Evolutionary conservation across 2,888 invertebrate genomes (phyloP).

Genomic region (Stomorhina lunata): DNA sequence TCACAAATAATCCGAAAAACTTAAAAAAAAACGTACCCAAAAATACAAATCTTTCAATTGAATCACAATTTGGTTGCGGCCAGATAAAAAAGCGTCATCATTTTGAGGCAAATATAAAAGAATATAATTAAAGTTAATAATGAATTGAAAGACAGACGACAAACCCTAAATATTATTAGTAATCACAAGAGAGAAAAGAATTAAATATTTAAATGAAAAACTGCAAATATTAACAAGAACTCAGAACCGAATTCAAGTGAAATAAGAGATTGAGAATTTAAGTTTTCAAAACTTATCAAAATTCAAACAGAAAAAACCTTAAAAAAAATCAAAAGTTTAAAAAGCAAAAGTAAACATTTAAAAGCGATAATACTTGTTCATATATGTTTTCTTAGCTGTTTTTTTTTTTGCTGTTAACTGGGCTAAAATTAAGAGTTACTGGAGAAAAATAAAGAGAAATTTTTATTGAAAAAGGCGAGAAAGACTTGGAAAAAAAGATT

Average conservation of each 20-base stretch:
- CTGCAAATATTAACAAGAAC: neutral
- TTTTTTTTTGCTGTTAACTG: constrained; percentile 18
- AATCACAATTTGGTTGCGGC: too few relatives aligned
- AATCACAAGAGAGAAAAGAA: neutral
- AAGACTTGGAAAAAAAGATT: constrained; percentile 1
- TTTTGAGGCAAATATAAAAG: too few relatives aligned
- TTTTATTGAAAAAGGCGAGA: neutral
- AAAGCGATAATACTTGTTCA: neutral
- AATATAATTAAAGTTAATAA: too few relatives aligned
- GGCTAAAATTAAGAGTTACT: constrained; percentile 42
- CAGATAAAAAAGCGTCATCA: too few relatives aligned
- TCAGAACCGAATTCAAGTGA: neutral
- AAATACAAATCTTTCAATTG: too few relatives aligned
- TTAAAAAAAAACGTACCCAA: too few relatives aligned
- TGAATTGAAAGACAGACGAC: too few relatives aligned
- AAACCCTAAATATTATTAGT: constrained; percentile 5
- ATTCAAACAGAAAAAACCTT: constrained; percentile 12
- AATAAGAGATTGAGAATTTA: constrained; percentile 13
- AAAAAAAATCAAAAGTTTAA: neutral
- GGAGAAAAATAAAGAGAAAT: constrained; percentile 29
- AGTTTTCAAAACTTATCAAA: neutral
- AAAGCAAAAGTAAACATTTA: neutral
- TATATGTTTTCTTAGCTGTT: neutral
- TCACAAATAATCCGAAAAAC: too few relatives aligned
- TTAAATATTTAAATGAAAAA: neutral